A percentile compares a stretch with the other conserved stretches of the same genome.
These are phyloP conservation scores for Forbesichthys papilliferus DNA, from an alignment of 2,113 vertebrate genomes.

Conservation along the genomic window DNA sequence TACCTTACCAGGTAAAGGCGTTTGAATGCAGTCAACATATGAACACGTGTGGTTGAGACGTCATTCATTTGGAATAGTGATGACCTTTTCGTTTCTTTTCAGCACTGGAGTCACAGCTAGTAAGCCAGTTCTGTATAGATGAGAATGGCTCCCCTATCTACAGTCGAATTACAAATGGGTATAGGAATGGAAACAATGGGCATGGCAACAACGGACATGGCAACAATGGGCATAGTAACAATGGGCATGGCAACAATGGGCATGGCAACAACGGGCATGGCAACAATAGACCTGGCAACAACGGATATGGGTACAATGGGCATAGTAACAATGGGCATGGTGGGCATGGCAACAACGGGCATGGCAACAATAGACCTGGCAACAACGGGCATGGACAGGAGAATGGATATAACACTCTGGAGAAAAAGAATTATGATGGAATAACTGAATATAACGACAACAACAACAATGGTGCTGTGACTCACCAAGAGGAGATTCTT, in stretches of 20 bases:
- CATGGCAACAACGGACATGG: slow-evolving; percentile 34
- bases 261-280: slow-evolving; percentile 22
- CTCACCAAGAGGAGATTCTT: slow-evolving; percentile 46
- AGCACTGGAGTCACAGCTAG: slow-evolving; percentile 89
- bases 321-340: slow-evolving; percentile 18
- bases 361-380: slow-evolving; percentile 28
- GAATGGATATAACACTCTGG: not conserved
- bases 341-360: slow-evolving; percentile 4
- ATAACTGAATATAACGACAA: slow-evolving; percentile 19
- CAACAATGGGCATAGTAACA: slow-evolving; percentile 38
- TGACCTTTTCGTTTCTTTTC: slow-evolving; percentile 29
- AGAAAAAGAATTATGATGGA: not conserved
- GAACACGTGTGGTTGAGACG: not conserved
- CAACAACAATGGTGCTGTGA: slow-evolving; percentile 34
- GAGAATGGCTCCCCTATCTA: slow-evolving; percentile 84
- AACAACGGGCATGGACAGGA: not conserved
- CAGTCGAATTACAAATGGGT: slow-evolving; percentile 77
- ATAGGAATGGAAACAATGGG: slow-evolving; percentile 61
- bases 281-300: slow-evolving; percentile 14
- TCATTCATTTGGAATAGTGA: not conserved
- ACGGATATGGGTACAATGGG: slow-evolving; percentile 14
- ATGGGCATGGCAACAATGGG: not conserved
- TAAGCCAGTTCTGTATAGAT: slow-evolving; percentile 90
- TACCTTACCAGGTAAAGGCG: slow-evolving; percentile 81
- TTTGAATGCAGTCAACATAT: not conserved